Base-by-base conservation (phyloP, 2,888 invertebrate species). In the Morinoia aosen region DNA sequence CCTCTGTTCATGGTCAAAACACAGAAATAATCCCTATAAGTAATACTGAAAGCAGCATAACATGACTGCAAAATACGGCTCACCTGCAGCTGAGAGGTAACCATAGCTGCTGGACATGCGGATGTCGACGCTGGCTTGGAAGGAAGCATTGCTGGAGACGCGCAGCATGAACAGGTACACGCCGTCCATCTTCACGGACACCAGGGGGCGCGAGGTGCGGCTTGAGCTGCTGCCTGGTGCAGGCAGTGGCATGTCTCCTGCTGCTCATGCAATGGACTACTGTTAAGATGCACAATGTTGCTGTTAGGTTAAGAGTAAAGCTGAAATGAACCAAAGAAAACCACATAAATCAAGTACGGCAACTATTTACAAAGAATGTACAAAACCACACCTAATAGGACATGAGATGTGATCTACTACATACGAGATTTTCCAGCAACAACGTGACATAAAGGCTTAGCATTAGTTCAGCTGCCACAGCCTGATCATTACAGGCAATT, bases 1-100 rank as follows among this genome's bases (percentile, higher is more conserved):
- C 2, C 5, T 48, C 48, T 61, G 8, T 61, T 12, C 61, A 61
- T 19, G 5, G 8, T 61, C 16, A 61, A 3, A 61, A 61, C 61
- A 48, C 5, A 48, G 48, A 48, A 48, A 48, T 48, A 48, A 48
- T 48, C 48, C 48, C 48, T 48, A 48, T 5, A 48, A 48, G 48
- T 48, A 4, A 48, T 48, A 48, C 48, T 48, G 5, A 48, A 48
- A n/a, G n/a, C n/a, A 48, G 76, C 10, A 76, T 33, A 76, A 76
- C 25, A 33, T 25, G 19, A 19, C 8, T 16, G 33, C 76, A 76
- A 76, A 76, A 3, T 2, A 16, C 8, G 25, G 76, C 76, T 98
- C 97, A 98, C 98, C 96, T 98, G 98, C 96, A 99, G 99, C 99
- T 0, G 99, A 99, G 91, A 99, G 98, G 97, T 98, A 99, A 0